A percentile compares a stretch with the other conserved stretches of the same genome.
Evolutionary conservation across 2,888 invertebrate genomes (phyloP).

Genomic region (Drosophila nigricruria): DNA sequence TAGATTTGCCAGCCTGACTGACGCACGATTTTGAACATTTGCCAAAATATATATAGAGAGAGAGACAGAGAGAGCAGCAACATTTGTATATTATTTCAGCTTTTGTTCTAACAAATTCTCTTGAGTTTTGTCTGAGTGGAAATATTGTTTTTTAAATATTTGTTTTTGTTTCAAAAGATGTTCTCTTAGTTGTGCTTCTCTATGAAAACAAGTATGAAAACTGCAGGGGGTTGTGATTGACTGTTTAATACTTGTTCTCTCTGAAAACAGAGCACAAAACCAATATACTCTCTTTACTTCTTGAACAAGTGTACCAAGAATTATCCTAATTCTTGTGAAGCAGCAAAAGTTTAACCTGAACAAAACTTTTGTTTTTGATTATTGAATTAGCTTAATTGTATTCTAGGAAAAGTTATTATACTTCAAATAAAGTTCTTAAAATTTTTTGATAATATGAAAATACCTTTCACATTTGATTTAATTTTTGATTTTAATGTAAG

Average conservation of each 20-base stretch:
- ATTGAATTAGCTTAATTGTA: too few relatives aligned
- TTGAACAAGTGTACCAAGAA: neutral
- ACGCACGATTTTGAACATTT: slow-evolving; percentile 55
- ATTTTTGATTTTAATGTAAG: too few relatives aligned
- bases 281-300: neutral
- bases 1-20: slow-evolving; percentile 40
- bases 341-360: too few relatives aligned
- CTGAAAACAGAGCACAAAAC: neutral
- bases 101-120: slow-evolving; percentile 6
- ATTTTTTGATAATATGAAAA: too few relatives aligned
- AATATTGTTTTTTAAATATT: neutral
- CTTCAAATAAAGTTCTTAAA: too few relatives aligned
- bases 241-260: neutral
- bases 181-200: neutral
- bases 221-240: neutral
- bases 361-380: too few relatives aligned
- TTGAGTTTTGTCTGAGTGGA: neutral
- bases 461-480: too few relatives aligned
- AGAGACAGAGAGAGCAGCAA: neutral
- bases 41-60: slow-evolving; percentile 39
- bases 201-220: neutral
- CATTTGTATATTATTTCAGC: slow-evolving; percentile 5
- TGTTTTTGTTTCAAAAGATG: neutral
- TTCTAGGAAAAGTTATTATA: too few relatives aligned
- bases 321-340: too few relatives aligned